These are phyloP conservation scores for Enteromius paludinosus DNA, from an alignment of 2,797 vertebrate genomes.

Conservation along the genomic window DNA sequence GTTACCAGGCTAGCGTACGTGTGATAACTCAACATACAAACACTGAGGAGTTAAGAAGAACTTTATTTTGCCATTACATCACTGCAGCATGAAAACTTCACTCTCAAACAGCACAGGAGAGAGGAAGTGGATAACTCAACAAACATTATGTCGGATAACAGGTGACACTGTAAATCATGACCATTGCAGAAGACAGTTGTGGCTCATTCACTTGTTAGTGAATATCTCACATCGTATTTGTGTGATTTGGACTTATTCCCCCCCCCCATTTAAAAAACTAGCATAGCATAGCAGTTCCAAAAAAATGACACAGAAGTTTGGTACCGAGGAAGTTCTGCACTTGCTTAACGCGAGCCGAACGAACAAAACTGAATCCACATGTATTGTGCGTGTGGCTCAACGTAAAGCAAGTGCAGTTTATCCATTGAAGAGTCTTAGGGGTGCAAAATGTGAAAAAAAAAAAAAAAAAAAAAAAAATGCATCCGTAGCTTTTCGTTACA, in stretches of 20 bases:
- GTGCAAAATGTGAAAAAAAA: neutral
- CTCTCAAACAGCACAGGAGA: slow-evolving; percentile 5
- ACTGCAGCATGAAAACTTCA: neutral
- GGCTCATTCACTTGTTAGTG: neutral
- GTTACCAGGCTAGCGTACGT: slow-evolving; percentile 42
- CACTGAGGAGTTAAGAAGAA: slow-evolving; percentile 25
- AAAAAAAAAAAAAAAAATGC: neutral
- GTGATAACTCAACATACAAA: slow-evolving; percentile 37
- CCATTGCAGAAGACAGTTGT: neutral
- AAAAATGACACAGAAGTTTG: neutral
- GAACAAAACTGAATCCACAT: slow-evolving; percentile 99
- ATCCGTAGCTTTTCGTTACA: neutral
- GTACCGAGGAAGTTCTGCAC: slow-evolving; percentile 81
- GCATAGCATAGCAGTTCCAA: slow-evolving; percentile 3
- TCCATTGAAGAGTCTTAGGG: neutral
- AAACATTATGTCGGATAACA: slow-evolving; percentile 30
- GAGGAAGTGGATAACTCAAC: slow-evolving; percentile 25
- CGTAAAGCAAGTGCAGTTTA: slow-evolving; percentile 88
- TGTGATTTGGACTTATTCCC: neutral
- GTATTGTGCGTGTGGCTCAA: slow-evolving; percentile 99
- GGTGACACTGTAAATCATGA: slow-evolving; percentile 44
- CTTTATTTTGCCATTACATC: slow-evolving; percentile 36
- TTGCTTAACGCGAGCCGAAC: slow-evolving; percentile 99
- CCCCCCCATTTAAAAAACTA: neutral
- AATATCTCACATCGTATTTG: neutral